Evolutionary conservation across 2,888 invertebrate species (phyloP).

Genomic region (Phortica okadai): DNA sequence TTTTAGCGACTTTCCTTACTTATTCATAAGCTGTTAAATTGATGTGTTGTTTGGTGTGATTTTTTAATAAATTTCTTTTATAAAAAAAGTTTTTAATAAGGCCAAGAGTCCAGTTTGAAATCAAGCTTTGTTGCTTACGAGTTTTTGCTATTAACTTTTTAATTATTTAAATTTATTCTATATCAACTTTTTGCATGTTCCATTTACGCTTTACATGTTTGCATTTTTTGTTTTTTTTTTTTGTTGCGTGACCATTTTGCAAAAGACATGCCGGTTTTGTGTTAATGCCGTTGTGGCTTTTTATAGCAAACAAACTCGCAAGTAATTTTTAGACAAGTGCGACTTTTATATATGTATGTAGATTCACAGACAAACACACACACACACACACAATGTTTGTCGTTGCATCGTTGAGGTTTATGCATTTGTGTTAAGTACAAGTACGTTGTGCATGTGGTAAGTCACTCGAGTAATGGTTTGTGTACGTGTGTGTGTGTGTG

Average conservation of each 20-base stretch:
- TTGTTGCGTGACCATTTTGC: too few species aligned
- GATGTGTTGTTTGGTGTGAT: neutral
- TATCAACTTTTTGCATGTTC: neutral
- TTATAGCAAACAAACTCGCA: neutral
- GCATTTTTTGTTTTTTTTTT: neutral
- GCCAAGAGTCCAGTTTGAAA: too few species aligned
- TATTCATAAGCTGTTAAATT: neutral
- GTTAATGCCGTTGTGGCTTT: neutral
- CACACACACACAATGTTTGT: neutral
- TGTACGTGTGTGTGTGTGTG: neutral
- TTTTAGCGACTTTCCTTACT: neutral
- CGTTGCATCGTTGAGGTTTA: neutral
- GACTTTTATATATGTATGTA: neutral
- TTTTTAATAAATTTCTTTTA: neutral
- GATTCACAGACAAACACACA: constrained; percentile 3
- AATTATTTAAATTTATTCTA: too few species aligned
- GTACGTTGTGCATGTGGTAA: neutral
- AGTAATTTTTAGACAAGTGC: neutral
- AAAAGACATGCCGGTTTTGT: too few species aligned
- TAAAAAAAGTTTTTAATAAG: too few species aligned
- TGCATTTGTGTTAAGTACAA: neutral
- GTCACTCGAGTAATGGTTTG: neutral
- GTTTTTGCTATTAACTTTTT: too few species aligned
- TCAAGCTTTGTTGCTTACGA: too few species aligned
- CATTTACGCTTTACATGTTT: neutral